Conservation (phyloP, 1,140 invertebrate species). For the Eriocheir sinensis region DNA sequence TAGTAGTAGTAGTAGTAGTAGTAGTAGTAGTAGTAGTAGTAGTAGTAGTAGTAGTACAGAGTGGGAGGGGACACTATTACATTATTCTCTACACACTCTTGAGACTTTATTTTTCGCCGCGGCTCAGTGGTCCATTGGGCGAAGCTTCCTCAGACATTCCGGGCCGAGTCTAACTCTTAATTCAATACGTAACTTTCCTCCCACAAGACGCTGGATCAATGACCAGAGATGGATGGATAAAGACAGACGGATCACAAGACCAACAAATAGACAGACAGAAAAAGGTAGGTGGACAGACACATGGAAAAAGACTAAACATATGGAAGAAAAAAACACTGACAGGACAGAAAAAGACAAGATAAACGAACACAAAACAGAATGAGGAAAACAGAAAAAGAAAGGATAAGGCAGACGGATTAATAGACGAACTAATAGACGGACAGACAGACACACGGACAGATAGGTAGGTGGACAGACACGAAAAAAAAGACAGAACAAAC, state of each 20-base stretch:
- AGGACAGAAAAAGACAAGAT: too few species aligned
- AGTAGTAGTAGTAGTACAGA: background rate
- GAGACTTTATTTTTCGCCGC: background rate
- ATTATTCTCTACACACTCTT: constrained; percentile 5
- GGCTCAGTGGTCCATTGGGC: background rate
- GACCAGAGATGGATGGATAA: background rate
- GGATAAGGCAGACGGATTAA: too few species aligned
- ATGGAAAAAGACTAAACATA: too few species aligned
- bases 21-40: too few species aligned
- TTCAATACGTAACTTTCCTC: background rate
- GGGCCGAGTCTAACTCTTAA: background rate
- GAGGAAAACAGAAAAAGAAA: background rate
- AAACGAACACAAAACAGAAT: too few species aligned
- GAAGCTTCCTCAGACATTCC: background rate
- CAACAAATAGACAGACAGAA: background rate
- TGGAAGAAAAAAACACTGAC: background rate
- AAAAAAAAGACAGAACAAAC: background rate
- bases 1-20: too few species aligned
- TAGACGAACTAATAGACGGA: background rate
- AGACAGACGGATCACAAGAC: background rate
- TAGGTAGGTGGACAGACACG: background rate
- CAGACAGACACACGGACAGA: background rate
- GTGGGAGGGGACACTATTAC: background rate
- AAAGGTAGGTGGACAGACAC: background rate
- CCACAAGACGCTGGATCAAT: background rate